These are phyloP conservation scores for Struthio camelus DNA, from an alignment of 2,113 vertebrate species.

Conservation along the genomic window DNA sequence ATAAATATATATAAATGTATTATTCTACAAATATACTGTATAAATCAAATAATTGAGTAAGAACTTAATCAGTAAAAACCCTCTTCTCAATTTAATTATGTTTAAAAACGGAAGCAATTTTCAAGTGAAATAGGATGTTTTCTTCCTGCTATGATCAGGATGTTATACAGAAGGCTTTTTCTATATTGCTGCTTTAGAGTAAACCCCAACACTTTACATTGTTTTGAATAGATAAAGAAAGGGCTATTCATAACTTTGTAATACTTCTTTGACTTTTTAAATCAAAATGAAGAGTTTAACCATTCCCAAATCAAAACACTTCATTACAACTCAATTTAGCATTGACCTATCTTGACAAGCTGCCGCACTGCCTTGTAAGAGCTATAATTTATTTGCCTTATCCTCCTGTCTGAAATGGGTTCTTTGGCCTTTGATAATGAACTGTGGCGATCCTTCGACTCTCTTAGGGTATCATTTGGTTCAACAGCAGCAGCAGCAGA, in stretches of 20 bases:
- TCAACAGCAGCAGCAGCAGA: not conserved
- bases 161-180: not conserved
- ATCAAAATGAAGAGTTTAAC: conserved; percentile 26
- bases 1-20: not conserved
- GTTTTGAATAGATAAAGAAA: not conserved
- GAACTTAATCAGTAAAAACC: not conserved
- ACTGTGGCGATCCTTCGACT: not conserved
- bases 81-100: not conserved
- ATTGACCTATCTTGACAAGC: conserved; percentile 19
- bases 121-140: not conserved
- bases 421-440: not conserved
- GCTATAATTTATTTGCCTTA: conserved; percentile 19
- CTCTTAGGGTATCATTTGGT: not conserved
- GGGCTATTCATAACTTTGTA: not conserved
- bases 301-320: conserved; percentile 25
- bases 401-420: not conserved
- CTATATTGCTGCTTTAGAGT: not conserved
- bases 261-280: not conserved
- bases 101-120: not conserved
- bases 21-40: not conserved
- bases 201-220: not conserved
- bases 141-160: not conserved
- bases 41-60: not conserved
- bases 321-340: conserved; percentile 19
- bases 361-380: not conserved